phyloP scores from a whole-genome alignment of 2,113 vertebrate species.

The Corydoras maculifer region DNA sequence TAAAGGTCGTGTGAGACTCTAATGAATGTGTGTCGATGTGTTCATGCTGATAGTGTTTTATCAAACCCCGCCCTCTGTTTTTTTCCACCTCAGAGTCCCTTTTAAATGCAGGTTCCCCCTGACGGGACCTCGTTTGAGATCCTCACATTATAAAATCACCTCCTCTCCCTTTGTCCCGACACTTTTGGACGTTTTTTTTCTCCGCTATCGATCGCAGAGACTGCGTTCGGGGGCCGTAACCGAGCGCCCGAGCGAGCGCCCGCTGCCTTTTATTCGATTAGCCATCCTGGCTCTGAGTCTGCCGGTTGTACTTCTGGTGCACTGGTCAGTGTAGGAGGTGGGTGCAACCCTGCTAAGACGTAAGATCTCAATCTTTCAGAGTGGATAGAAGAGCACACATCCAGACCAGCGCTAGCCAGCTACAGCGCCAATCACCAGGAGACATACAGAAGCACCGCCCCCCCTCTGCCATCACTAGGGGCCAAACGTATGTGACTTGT shows the following conservation, averaged over 20 bases:
- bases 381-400: constrained; percentile 86
- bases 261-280: background rate
- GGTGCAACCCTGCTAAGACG: constrained; percentile 29
- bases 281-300: constrained; percentile 17
- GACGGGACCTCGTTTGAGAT: constrained; percentile 38
- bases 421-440: constrained; percentile 82
- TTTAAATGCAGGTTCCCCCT: constrained; percentile 30
- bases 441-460: constrained; percentile 70
- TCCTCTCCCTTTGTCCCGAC: constrained; percentile 32
- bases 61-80: background rate
- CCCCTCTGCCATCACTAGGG: constrained; percentile 59
- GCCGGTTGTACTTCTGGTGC: background rate
- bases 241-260: background rate
- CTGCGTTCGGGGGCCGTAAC: background rate
- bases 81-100: constrained; percentile 26
- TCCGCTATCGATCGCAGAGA: constrained; percentile 22
- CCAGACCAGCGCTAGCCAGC: constrained; percentile 75
- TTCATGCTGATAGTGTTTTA: too few relatives aligned
- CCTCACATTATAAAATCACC: constrained; percentile 54
- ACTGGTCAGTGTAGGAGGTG: constrained; percentile 1
- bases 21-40: too few relatives aligned
- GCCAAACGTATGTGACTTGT: constrained; percentile 65
- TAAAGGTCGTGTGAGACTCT: too few relatives aligned
- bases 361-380: constrained; percentile 70
- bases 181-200: constrained; percentile 35